Evolutionary conservation across 2,113 vertebrate species (phyloP).

Genomic region (Stegostoma tigrinum): DNA sequence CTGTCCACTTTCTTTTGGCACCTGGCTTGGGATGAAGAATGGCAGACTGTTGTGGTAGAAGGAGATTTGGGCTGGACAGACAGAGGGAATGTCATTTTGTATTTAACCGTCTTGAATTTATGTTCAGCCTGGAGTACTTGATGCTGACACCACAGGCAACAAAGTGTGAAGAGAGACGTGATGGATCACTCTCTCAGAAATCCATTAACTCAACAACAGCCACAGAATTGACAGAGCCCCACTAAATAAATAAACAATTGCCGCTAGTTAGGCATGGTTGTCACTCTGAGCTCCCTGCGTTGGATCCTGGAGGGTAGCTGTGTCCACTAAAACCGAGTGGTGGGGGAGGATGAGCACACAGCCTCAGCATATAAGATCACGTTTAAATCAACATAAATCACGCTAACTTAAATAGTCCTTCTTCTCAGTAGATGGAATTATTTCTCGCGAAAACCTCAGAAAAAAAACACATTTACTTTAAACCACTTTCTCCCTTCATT

Average conservation of each 20-base stretch:
- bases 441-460: background rate
- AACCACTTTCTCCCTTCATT: too few species aligned
- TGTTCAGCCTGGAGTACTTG: background rate
- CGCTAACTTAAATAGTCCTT: constrained; percentile 3
- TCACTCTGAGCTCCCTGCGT: background rate
- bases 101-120: background rate
- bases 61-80: background rate
- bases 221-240: background rate
- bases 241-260: background rate
- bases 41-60: background rate
- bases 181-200: background rate
- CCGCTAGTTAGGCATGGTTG: background rate
- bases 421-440: background rate
- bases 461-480: background rate
- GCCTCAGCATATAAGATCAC: background rate
- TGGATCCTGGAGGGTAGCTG: background rate
- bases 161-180: background rate
- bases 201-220: background rate
- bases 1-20: background rate
- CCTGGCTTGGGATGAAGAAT: background rate
- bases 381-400: background rate
- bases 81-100: background rate
- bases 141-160: background rate
- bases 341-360: background rate
- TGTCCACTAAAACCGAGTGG: background rate